These are phyloP conservation scores for Dynastes grantii DNA, from an alignment of 2,888 invertebrate species.

Conservation along the genomic window DNA sequence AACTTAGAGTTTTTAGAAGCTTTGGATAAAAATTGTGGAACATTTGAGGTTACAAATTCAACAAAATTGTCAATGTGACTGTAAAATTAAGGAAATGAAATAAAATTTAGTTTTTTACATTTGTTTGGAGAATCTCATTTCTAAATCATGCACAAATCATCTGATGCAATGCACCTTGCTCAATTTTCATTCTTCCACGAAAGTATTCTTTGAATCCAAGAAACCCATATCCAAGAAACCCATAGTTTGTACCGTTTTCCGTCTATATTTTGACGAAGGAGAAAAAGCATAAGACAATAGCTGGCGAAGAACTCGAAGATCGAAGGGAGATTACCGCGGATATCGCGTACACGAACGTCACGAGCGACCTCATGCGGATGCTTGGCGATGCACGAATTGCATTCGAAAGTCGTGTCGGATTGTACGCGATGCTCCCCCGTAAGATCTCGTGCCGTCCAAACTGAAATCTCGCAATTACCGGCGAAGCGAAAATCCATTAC, in stretches of 20 bases:
- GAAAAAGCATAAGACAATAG: constrained; percentile 16
- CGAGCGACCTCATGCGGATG: constrained; percentile 42
- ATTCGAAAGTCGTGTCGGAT: constrained; percentile 18
- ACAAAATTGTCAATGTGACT: too few species aligned
- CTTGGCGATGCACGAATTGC: constrained; percentile 30
- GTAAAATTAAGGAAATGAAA: too few species aligned
- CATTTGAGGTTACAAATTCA: too few species aligned
- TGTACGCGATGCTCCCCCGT: background rate
- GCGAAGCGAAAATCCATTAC: constrained; percentile 33
- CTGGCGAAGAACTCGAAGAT: constrained; percentile 2
- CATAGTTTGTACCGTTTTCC: background rate
- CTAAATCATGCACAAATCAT: too few species aligned
- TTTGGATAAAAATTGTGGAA: too few species aligned
- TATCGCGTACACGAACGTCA: constrained; percentile 44
- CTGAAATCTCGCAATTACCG: constrained; percentile 36
- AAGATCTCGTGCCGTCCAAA: constrained; percentile 26
- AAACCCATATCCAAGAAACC: too few species aligned
- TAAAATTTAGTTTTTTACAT: too few species aligned
- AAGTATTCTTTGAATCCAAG: too few species aligned
- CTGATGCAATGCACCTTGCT: too few species aligned
- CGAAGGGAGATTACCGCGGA: constrained; percentile 25
- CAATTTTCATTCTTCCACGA: too few species aligned
- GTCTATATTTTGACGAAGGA: constrained; percentile 29
- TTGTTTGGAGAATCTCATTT: too few species aligned
- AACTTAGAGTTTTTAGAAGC: too few species aligned